Evolutionary conservation across 2,797 vertebrate genomes (phyloP).

Genomic region (Acanthis flammea): DNA sequence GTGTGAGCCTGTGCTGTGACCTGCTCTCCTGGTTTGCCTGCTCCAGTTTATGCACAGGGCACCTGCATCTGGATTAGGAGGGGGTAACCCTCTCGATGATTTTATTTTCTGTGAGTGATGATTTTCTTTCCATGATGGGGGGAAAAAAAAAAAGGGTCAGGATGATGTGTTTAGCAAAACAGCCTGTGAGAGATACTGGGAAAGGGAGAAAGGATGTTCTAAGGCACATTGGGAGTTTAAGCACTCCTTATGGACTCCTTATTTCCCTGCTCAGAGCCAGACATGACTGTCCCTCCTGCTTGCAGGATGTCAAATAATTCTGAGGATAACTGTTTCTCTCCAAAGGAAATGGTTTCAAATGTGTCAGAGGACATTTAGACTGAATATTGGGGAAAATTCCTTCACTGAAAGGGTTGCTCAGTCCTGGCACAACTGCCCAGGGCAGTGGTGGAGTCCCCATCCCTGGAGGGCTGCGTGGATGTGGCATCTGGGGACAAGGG

Average conservation of each 20-base stretch:
- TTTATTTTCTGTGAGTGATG: neutral
- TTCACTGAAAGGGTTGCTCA: neutral
- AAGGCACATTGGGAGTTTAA: neutral
- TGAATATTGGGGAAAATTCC: neutral
- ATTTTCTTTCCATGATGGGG: neutral
- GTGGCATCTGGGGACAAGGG: rapidly evolving
- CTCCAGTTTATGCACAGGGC: neutral
- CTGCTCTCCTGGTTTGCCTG: neutral
- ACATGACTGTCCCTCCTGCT: neutral
- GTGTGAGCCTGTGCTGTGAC: neutral
- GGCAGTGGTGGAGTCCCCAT: neutral
- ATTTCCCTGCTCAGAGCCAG: neutral
- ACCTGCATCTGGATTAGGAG: neutral
- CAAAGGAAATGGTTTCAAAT: neutral
- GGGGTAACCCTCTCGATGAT: too few relatives aligned
- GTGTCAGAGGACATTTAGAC: neutral
- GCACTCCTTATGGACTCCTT: neutral
- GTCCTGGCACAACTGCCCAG: neutral
- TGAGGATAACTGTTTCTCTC: neutral
- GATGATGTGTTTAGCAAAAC: neutral
- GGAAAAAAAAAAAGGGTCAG: neutral
- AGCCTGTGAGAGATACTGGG: neutral
- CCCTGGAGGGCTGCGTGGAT: rapidly evolving
- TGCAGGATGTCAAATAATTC: neutral
- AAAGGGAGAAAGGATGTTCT: neutral